Conservation (phyloP, 2,888 invertebrate genomes). For the Andricus quercusramuli region DNA sequence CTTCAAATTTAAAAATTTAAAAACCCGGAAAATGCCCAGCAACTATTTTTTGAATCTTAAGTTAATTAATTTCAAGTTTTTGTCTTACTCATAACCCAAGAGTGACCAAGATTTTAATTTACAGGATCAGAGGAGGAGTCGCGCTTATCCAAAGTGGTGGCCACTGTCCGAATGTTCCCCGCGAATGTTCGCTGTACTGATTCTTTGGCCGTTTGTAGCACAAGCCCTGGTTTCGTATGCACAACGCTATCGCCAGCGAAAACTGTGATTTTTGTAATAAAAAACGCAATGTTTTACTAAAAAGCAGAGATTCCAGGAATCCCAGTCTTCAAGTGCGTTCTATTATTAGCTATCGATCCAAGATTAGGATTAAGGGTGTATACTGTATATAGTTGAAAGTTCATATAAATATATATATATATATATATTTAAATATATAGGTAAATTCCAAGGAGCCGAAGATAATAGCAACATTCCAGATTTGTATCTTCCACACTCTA, state of each 20-base stretch:
- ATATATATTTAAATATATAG: no score
- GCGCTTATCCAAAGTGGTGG: slow-evolving; percentile 69
- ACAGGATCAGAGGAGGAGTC: slow-evolving; percentile 62
- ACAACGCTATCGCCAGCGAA: slow-evolving; percentile 72
- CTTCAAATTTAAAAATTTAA: neutral
- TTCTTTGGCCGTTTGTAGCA: slow-evolving; percentile 85
- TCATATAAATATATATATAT: slow-evolving; percentile 27
- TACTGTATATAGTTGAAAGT: slow-evolving; percentile 39
- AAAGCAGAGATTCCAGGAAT: neutral
- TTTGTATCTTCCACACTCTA: neutral
- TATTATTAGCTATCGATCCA: slow-evolving; percentile 21
- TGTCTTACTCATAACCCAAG: neutral
- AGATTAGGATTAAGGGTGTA: slow-evolving; percentile 27
- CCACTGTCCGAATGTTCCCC: slow-evolving; percentile 71
- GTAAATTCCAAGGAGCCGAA: slow-evolving; percentile 3
- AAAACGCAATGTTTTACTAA: neutral
- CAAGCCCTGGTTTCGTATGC: slow-evolving; percentile 66
- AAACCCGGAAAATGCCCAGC: no score
- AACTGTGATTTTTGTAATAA: slow-evolving; percentile 57
- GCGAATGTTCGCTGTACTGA: slow-evolving; percentile 80
- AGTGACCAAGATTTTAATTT: slow-evolving; percentile 43
- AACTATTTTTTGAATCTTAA: no score
- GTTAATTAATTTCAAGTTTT: no score
- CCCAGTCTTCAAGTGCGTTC: slow-evolving; percentile 21
- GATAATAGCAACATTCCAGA: slow-evolving; percentile 21